Evolutionary conservation across 2,888 invertebrate genomes (phyloP).

Genomic region (Pandemis heparana): DNA sequence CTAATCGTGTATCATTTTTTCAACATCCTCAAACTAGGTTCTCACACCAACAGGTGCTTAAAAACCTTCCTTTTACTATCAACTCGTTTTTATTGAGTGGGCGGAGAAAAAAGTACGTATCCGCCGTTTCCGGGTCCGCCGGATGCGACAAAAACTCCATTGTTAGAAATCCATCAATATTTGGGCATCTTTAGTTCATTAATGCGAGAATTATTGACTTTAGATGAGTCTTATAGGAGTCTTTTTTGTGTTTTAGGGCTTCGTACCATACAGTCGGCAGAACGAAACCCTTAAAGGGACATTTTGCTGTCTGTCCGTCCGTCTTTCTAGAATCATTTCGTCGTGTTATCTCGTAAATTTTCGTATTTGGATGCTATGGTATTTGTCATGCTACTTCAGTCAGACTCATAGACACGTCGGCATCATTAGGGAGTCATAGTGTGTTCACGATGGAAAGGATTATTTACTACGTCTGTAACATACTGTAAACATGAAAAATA

Average conservation of each 20-base stretch:
- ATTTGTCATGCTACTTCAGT: too few species aligned
- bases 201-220: slow-evolving; percentile 56
- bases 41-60: slow-evolving; percentile 79
- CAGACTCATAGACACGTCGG: too few species aligned
- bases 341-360: too few species aligned
- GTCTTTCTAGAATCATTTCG: too few species aligned
- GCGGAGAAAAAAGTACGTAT: slow-evolving; percentile 56
- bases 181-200: slow-evolving; percentile 59
- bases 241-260: background rate
- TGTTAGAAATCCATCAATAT: slow-evolving; percentile 68
- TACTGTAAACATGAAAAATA: too few species aligned
- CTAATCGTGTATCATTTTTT: slow-evolving; percentile 64
- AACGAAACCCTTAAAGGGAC: too few species aligned
- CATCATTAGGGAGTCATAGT: too few species aligned
- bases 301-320: too few species aligned
- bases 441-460: too few species aligned
- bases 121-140: slow-evolving; percentile 77
- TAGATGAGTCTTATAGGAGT: background rate
- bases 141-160: slow-evolving; percentile 63
- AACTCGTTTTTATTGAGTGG: slow-evolving; percentile 73
- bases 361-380: too few species aligned
- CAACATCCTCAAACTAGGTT: slow-evolving; percentile 53
- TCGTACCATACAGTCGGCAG: too few species aligned
- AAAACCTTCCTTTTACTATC: slow-evolving; percentile 72
- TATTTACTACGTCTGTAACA: too few species aligned